These are phyloP conservation scores for Rhyzopertha dominica DNA, from an alignment of 1,140 invertebrate species.

Conservation along the genomic window DNA sequence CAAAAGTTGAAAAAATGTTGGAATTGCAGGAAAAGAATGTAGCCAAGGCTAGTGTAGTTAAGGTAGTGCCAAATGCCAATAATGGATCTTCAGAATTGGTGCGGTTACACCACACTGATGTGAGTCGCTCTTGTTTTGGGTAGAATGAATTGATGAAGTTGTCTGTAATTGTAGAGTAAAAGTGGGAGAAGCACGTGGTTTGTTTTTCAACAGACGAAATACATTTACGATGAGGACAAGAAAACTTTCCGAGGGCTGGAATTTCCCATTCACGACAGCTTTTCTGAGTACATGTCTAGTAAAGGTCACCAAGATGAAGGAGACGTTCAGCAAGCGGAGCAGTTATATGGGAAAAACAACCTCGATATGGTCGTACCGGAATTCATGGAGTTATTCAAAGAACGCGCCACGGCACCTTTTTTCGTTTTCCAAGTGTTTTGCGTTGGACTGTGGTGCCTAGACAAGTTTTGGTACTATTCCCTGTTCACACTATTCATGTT, in stretches of 20 bases:
- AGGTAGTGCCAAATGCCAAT: constrained; percentile 94
- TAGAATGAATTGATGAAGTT: background rate
- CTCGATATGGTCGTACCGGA: constrained; percentile 86
- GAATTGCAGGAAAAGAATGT: constrained; percentile 68
- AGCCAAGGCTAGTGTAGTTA: constrained; percentile 72
- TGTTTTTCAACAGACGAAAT: constrained; percentile 96
- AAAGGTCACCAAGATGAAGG: constrained; percentile 84
- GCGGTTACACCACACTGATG: constrained; percentile 61
- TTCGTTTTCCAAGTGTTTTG: constrained; percentile 96
- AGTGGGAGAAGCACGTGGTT: constrained; percentile 65
- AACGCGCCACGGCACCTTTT: constrained; percentile 97
- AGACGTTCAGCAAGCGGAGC: constrained; percentile 67
- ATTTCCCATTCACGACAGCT: constrained; percentile 72
- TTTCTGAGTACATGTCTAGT: constrained; percentile 74
- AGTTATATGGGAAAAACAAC: constrained; percentile 85
- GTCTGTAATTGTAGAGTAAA: background rate
- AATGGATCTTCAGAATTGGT: constrained; percentile 97
- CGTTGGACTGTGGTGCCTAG: constrained; percentile 96
- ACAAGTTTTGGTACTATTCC: constrained; percentile 98
- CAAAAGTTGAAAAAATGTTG: constrained; percentile 9
- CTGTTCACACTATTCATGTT: constrained; percentile 98
- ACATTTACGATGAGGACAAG: constrained; percentile 77
- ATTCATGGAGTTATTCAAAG: constrained; percentile 94
- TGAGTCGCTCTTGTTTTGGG: constrained; percentile 36
- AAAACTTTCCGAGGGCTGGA: constrained; percentile 74